Percentiles rank a stretch among this genome's conserved stretches.
These are phyloP conservation scores for Podabrus alpinus DNA, from an alignment of 2,888 invertebrate genomes.

Conservation along the genomic window DNA sequence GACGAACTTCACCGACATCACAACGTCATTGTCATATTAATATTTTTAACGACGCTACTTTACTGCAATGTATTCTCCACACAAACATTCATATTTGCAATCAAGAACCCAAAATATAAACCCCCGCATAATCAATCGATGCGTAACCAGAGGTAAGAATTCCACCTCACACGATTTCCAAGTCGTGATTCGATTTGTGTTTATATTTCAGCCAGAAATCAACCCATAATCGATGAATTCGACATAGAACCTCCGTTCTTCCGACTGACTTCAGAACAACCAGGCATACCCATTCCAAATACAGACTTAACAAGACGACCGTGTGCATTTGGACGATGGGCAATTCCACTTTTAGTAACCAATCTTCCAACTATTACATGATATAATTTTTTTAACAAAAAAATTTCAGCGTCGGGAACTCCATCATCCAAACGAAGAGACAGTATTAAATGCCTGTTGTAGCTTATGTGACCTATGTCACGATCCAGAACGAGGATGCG, in stretches of 20 bases:
- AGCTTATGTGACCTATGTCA: constrained; percentile 54
- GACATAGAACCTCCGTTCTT: constrained; percentile 48
- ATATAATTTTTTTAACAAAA: background rate
- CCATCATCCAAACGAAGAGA: constrained; percentile 45
- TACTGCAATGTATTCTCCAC: constrained; percentile 44
- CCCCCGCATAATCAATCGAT: constrained; percentile 50
- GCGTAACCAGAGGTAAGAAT: constrained; percentile 46
- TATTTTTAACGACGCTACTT: background rate
- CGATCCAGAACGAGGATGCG: constrained; percentile 55
- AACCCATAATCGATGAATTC: constrained; percentile 39
- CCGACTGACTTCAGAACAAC: constrained; percentile 52
- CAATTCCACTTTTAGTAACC: constrained; percentile 55
- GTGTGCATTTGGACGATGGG: constrained; percentile 54
- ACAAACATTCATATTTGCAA: constrained; percentile 53
- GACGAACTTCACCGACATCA: no score
- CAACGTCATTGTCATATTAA: background rate
- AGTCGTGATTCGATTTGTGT: background rate
- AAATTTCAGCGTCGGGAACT: constrained; percentile 52
- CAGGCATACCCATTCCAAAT: constrained; percentile 51
- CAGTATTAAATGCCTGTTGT: constrained; percentile 53
- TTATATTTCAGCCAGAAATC: constrained; percentile 40
- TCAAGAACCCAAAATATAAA: constrained; percentile 42
- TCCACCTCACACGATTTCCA: background rate
- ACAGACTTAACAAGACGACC: constrained; percentile 54
- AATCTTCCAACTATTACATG: background rate